These are phyloP conservation scores for Limnodromus scolopaceus DNA, from an alignment of 2,797 vertebrate genomes.

Conservation along the genomic window DNA sequence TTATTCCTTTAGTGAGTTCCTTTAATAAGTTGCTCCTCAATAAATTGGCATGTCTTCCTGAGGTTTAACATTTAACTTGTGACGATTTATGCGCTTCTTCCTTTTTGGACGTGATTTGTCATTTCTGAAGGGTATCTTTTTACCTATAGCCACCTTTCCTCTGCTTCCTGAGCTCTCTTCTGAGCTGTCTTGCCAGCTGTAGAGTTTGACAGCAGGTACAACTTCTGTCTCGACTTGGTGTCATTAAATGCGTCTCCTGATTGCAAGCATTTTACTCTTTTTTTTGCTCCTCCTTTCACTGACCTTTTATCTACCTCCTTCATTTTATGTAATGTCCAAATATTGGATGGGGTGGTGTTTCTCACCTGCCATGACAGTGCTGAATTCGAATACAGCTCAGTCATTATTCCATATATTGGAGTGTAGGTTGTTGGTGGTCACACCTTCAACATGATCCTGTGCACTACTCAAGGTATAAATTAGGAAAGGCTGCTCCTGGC, in stretches of 20 bases:
- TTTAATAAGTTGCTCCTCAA: conserved; percentile 28
- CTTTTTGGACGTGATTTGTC: not conserved
- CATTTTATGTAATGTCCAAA: not conserved
- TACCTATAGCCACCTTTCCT: not conserved
- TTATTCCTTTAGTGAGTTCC: conserved; percentile 27
- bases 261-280: not conserved
- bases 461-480: not conserved
- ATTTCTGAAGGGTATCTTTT: conserved; percentile 3
- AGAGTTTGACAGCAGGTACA: not conserved
- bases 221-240: not conserved
- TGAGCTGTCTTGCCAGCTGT: not conserved
- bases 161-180: not conserved
- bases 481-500: not conserved
- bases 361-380: not conserved
- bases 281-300: not conserved
- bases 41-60: conserved; percentile 18
- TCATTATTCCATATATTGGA: not conserved
- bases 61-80: conserved; percentile 31
- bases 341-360: not conserved
- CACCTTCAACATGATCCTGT: not conserved
- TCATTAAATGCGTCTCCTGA: not conserved
- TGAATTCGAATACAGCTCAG: not conserved
- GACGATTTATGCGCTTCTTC: not conserved
- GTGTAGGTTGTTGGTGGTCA: accelerated
- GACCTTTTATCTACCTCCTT: not conserved